Evolutionary conservation across 2,888 invertebrate species (phyloP), one percentile per base, ranked within the genome.

Genomic region (Orchesellides sinensis): DNA sequence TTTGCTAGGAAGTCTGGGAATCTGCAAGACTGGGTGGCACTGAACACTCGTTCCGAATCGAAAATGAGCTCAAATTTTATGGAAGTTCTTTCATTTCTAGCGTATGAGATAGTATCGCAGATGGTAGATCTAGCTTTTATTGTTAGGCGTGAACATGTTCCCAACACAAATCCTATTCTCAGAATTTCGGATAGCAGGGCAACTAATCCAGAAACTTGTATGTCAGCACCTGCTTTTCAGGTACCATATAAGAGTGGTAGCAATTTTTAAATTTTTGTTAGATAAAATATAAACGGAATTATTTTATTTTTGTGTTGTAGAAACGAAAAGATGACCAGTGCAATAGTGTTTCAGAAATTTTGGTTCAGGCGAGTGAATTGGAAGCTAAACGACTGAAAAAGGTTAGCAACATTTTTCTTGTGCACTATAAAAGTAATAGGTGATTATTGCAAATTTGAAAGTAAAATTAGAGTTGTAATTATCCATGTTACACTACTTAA

Each of bases 21-120:
- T 1, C 49, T 87, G 2, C 82, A 84, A 14, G 83, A 86, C 29
- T 85, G 86, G 86, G 78, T 86, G 0, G 19, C 74, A 2, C 29
- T 49, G 2, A 72, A 86, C 52, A 73, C 84, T 40, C 77, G 78
- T 6, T 83, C 84, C 2, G 83, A 84, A 10, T 61, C 40, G n/a
- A 78, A 84, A 35, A 61, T 86, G 45, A 84, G 78, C 19, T 70
- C 65, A 14, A 83, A 49, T 61, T 87, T 86, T 45, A 63, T 95
- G 88, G 95, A 95, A 89, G 94, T 97, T 2, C 90, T 98, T 84
- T 93, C 95, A 61, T 97, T 96, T 89, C 91, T 97, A 86, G 96
- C 96, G 0, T 96, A 96, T 89, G 97, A 98, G 91, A 96, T 96
- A 0, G 95, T 98, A 6, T 97, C 97, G 0, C 95, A 96, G 89